Percentiles rank a stretch among this genome's conserved stretches.
phyloP scores from a whole-genome alignment of 2,113 vertebrate species.

The Macquaria australasica region DNA sequence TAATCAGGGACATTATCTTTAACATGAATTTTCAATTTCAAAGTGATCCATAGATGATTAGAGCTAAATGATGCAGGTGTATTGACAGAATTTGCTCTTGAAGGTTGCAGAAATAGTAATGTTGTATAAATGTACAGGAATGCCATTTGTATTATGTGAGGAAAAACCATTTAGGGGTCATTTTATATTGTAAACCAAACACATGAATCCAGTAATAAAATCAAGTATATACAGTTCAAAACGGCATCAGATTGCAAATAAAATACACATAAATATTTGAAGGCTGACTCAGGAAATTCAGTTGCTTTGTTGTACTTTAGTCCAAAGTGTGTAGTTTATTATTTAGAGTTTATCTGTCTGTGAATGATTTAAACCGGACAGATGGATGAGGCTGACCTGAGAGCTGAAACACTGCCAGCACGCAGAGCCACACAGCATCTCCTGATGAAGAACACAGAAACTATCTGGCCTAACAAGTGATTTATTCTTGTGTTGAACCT shows the following conservation, averaged over 20 bases:
- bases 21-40: background rate
- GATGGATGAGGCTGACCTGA: background rate
- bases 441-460: constrained; percentile 4
- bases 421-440: background rate
- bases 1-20: background rate
- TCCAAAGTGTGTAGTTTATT: background rate
- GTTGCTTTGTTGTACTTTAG: background rate
- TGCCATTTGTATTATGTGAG: background rate
- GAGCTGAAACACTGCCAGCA: background rate
- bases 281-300: background rate
- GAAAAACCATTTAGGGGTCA: background rate
- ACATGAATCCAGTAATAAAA: background rate
- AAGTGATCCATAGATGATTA: background rate
- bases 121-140: background rate
- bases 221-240: background rate
- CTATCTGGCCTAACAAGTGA: background rate
- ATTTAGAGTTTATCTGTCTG: background rate
- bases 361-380: constrained; percentile 36
- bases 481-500: background rate
- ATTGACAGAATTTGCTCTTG: background rate
- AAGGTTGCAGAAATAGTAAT: background rate
- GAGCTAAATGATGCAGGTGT: background rate
- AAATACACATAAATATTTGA: background rate
- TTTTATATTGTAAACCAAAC: background rate
- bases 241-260: background rate